These are phyloP conservation scores for Vimba vimba DNA, from an alignment of 2,113 vertebrate species.

Conservation along the genomic window DNA sequence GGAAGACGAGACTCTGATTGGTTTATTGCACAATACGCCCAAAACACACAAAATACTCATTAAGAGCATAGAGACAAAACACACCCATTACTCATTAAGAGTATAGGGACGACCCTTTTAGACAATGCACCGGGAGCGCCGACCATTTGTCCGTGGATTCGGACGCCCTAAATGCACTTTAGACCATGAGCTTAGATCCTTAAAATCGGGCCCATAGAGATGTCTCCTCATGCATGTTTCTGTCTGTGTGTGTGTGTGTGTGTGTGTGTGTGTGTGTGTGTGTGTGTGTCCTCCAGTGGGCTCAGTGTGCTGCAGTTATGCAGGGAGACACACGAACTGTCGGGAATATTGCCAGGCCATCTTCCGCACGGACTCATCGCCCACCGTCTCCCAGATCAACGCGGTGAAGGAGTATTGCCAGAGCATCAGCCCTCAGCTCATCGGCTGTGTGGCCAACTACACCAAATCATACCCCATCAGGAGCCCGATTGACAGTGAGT, in stretches of 20 bases:
- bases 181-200: too few species aligned
- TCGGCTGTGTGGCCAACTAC: constrained; percentile 95
- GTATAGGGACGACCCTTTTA: too few species aligned
- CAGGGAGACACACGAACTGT: constrained; percentile 95
- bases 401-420: constrained; percentile 94
- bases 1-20: too few species aligned
- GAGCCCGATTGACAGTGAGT: constrained; percentile 97
- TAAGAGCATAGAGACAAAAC: too few species aligned
- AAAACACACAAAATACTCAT: too few species aligned
- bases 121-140: too few species aligned
- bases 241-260: too few species aligned
- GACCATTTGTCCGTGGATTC: too few species aligned
- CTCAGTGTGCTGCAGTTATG: constrained; percentile 93
- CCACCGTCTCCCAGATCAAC: constrained; percentile 93
- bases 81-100: too few species aligned
- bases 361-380: constrained; percentile 97
- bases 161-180: too few species aligned
- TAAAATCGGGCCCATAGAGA: too few species aligned
- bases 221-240: neutral
- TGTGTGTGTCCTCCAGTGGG: constrained; percentile 82
- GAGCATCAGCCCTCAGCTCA: constrained; percentile 87
- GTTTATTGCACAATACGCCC: too few species aligned
- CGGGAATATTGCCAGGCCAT: constrained; percentile 98
- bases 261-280: constrained; percentile 55
- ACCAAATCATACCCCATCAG: constrained; percentile 95